These are phyloP conservation scores for Seriola quinqueradiata DNA, from an alignment of 2,113 vertebrate species.

Conservation along the genomic window DNA sequence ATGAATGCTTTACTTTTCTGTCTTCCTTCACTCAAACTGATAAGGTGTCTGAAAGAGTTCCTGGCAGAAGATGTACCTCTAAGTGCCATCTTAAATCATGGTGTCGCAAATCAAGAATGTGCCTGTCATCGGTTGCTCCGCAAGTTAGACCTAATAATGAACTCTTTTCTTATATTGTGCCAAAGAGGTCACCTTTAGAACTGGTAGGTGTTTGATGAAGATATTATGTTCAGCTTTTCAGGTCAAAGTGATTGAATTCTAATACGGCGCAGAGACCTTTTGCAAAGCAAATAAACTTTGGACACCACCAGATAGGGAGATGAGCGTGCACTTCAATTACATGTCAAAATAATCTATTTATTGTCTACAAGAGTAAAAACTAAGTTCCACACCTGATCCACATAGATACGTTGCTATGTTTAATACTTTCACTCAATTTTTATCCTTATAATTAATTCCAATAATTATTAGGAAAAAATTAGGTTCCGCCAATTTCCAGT, in stretches of 20 bases:
- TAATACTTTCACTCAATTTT: background rate
- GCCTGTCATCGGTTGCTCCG: background rate
- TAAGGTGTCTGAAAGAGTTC: slow-evolving; percentile 8
- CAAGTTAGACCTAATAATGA: background rate
- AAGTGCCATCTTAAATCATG: slow-evolving; percentile 25
- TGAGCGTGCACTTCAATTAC: background rate
- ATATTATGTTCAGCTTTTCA: slow-evolving; percentile 12
- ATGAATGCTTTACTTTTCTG: slow-evolving; percentile 21
- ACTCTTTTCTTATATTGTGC: background rate
- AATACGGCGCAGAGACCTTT: slow-evolving; percentile 35
- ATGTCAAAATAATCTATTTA: background rate
- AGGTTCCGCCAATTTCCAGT: background rate
- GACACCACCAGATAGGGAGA: slow-evolving; percentile 24
- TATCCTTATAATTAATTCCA: background rate
- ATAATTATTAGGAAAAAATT: background rate
- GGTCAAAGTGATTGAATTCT: slow-evolving; percentile 23
- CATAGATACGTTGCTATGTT: background rate
- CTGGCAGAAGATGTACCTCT: slow-evolving; percentile 1
- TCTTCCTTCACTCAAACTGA: slow-evolving; percentile 33
- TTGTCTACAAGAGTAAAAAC: background rate
- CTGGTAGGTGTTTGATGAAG: background rate
- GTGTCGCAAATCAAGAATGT: background rate
- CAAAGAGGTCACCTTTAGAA: background rate
- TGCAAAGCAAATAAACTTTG: slow-evolving; percentile 57
- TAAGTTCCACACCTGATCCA: background rate